Evolutionary conservation across 2,113 vertebrate species (phyloP).

Genomic region (Protobothrops flavoviridis): DNA sequence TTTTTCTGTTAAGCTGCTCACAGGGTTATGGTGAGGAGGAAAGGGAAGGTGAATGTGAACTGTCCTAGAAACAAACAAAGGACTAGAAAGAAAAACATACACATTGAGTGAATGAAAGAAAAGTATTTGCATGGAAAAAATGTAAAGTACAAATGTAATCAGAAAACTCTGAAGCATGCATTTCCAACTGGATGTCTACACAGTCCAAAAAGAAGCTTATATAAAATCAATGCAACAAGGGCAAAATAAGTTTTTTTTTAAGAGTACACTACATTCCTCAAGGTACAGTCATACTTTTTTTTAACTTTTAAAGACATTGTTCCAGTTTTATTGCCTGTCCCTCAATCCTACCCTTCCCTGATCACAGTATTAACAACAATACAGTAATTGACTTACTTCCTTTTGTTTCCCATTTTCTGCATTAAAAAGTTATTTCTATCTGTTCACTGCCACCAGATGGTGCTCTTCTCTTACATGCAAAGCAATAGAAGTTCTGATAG

Average conservation of each 20-base stretch:
- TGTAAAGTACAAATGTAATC: not conserved
- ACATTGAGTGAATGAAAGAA: not conserved
- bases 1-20: not conserved
- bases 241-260: not conserved
- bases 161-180: not conserved
- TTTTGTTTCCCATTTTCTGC: not conserved
- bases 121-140: not conserved
- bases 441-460: slow-evolving; percentile 59
- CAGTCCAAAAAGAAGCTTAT: not conserved
- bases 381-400: not conserved
- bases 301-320: not conserved
- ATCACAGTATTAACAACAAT: not conserved
- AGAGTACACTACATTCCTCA: not conserved
- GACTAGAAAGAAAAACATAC: not conserved
- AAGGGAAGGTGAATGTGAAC: not conserved
- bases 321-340: not conserved
- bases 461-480: slow-evolving; percentile 45
- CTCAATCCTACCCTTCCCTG: not conserved
- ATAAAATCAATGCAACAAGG: not conserved
- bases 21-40: not conserved
- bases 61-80: not conserved
- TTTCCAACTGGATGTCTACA: not conserved
- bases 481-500: not conserved
- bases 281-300: not conserved
- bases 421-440: rapidly evolving